These are phyloP conservation scores for Myzus persicae DNA, from an alignment of 1,140 invertebrate species.

Conservation along the genomic window DNA sequence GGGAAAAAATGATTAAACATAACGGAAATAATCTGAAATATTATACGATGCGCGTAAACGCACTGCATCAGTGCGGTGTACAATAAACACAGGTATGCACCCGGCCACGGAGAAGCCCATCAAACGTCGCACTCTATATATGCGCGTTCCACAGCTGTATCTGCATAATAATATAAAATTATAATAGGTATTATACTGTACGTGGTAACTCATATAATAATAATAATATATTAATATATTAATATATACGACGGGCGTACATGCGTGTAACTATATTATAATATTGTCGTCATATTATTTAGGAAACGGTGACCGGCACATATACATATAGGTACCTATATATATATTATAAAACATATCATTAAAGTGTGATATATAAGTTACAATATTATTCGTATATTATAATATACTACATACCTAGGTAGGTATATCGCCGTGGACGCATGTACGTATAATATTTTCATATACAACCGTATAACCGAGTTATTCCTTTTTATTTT, in stretches of 20 bases:
- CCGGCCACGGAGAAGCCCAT: neutral
- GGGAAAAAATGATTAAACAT: neutral
- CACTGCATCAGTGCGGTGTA: neutral
- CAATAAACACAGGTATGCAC: neutral
- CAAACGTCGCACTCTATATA: neutral
- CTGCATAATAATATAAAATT: conserved; percentile 14
- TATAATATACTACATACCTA: no score
- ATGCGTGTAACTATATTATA: neutral
- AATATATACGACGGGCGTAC: neutral
- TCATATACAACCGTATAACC: neutral
- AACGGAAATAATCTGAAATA: neutral
- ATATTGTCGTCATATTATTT: neutral
- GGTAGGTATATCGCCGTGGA: neutral
- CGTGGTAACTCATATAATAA: neutral
- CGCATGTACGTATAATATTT: neutral
- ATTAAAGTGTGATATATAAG: neutral
- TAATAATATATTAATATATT: neutral
- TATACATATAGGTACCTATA: neutral
- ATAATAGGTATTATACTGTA: conserved; percentile 1
- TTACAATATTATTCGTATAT: neutral
- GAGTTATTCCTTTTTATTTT: neutral
- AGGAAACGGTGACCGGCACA: neutral
- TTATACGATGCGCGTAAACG: neutral
- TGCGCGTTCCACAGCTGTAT: neutral
- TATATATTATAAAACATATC: neutral